These are phyloP conservation scores for Prionchulus punctatus DNA, from an alignment of 2,888 invertebrate genomes.

Conservation along the genomic window DNA sequence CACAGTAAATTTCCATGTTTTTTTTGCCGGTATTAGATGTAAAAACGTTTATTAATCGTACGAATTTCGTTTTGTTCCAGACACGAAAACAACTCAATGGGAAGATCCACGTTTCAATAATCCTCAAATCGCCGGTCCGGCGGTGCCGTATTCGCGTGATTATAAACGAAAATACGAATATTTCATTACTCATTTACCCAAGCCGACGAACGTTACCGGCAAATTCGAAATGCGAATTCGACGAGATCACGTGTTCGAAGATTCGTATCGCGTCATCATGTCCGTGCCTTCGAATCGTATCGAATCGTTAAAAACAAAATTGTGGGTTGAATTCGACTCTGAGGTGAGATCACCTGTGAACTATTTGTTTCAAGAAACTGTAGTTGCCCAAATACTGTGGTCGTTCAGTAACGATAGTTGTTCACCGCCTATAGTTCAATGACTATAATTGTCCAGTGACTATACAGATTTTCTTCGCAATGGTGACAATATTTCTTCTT, in stretches of 20 bases:
- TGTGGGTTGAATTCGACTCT: conserved; percentile 97
- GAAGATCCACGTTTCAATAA: conserved; percentile 83
- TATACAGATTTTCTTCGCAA: background rate
- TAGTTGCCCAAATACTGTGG: no score
- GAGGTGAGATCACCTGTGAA: conserved; percentile 54
- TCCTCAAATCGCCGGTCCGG: conserved; percentile 74
- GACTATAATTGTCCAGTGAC: no score
- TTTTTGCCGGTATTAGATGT: conserved; percentile 8
- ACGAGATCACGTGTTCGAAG: conserved; percentile 78
- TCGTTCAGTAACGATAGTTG: no score
- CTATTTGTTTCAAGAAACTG: no score
- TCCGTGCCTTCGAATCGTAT: conserved; percentile 48
- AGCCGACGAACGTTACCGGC: conserved; percentile 87
- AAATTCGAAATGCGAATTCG: conserved; percentile 87
- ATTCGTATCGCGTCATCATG: conserved; percentile 86
- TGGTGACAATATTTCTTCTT: conserved; percentile 1
- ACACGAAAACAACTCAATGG: conserved; percentile 87
- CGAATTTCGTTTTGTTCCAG: conserved; percentile 3
- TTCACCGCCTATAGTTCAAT: no score
- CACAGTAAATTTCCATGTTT: conserved; percentile 57
- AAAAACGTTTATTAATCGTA: background rate
- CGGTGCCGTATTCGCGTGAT: conserved; percentile 93
- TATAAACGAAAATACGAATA: conserved; percentile 98
- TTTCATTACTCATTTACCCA: conserved; percentile 83
- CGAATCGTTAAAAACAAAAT: conserved; percentile 82